Base-by-base conservation (phyloP, 1,140 invertebrate species). In the Medauroidea extradentata region DNA sequence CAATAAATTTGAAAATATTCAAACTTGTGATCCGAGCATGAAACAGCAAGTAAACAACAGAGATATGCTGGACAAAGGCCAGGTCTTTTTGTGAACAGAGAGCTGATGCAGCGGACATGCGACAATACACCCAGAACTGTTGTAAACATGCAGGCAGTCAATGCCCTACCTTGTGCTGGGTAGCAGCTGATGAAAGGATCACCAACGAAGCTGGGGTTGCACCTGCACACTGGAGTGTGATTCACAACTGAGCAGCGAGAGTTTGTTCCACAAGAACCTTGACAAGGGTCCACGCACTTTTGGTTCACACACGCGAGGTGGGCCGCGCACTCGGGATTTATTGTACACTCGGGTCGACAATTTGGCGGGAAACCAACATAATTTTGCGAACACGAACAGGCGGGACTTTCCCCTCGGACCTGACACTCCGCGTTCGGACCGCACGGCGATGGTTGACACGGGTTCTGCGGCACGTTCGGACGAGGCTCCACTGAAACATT, bases 401-500 rank as follows among this genome's bases (percentile, higher is more conserved):
- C 76, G 2, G 78, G 73, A 58, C 67, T 73, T 3, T 79, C 78
- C 11, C 77, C 78, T 1, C 75, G 71, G n/a, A 79, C 73, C 60
- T 76, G 66, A 59, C 83, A 85, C 8, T 82, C 69, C 0, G 82
- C 76, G 65, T 84, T 83, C 0, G 76, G 75, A 19, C 83, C 83
- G 61, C 83, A 85, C 0, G 85, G 83, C 16, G 80, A 81, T 43
- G 80, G 80, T 14, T 75, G 63, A 63, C 86, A 88, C 1, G 84
- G 83, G 69, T 85, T 81, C 29, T 70, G 62, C 43, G 71, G 68
- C 25, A 61, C 51, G 53, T 67, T 64, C 62, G 69, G 62, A 19
- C 16, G 29, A 34, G 29, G 29, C 11, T 34, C 29, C 29, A 11
- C 29, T 34, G 29, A 34, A 34, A 34, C 29, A 34, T n/a, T n/a